Evolutionary conservation across 2,113 vertebrate species (phyloP).

Genomic region (Cisticola juncidis): DNA sequence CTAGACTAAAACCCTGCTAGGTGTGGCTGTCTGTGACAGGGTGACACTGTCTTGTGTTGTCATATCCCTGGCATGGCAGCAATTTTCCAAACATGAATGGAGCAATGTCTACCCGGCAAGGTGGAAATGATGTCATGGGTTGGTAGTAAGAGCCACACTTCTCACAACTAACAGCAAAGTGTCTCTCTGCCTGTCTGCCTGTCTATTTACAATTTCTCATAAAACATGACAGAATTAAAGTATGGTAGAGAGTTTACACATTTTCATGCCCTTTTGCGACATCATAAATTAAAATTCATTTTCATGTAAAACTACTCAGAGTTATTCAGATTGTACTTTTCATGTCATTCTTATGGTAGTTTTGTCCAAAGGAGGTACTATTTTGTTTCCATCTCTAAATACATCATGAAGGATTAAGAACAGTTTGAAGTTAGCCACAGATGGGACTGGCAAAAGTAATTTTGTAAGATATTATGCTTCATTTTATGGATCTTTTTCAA

Average conservation of each 20-base stretch:
- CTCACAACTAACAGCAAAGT: neutral
- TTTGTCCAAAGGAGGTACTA: neutral
- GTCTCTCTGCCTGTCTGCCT: neutral
- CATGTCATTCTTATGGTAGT: neutral
- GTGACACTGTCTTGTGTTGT: neutral
- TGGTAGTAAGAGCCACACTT: neutral
- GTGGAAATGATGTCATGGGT: neutral
- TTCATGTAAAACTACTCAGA: neutral
- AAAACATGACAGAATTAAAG: neutral
- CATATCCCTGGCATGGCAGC: neutral
- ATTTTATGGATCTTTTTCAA: neutral
- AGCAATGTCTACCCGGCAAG: accelerated
- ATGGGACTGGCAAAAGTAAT: neutral
- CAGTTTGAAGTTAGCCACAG: neutral
- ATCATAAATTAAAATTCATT: neutral
- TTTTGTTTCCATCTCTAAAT: neutral
- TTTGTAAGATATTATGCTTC: neutral
- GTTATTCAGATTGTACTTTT: neutral
- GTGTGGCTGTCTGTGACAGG: neutral
- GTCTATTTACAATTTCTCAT: neutral
- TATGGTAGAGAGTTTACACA: neutral
- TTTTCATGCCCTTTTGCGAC: neutral
- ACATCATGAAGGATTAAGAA: neutral
- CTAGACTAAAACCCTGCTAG: neutral
- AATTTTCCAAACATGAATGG: neutral